phyloP scores from a whole-genome alignment of 1,140 invertebrate genomes.

The Drosophila sproati region DNA sequence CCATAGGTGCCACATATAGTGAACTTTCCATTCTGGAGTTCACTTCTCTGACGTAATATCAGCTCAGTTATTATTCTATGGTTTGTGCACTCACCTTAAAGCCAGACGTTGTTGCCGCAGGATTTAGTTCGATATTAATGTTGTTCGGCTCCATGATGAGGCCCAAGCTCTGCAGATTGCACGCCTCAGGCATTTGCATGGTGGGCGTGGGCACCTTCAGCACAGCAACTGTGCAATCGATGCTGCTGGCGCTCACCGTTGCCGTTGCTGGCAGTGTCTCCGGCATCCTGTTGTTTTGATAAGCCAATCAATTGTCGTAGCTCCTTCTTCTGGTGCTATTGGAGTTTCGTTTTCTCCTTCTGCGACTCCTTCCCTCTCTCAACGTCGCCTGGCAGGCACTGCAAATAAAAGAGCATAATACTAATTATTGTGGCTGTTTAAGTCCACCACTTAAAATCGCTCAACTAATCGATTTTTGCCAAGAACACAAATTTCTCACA shows the following conservation, averaged over 20 bases:
- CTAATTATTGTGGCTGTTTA: not conserved
- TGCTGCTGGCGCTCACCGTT: slow-evolving; percentile 69
- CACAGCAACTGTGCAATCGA: slow-evolving; percentile 73
- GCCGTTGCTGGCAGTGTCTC: slow-evolving; percentile 73
- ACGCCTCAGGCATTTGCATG: slow-evolving; percentile 68
- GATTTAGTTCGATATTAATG: slow-evolving; percentile 71
- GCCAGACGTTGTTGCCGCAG: slow-evolving; percentile 51
- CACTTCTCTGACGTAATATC: not conserved
- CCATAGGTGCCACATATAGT: no score
- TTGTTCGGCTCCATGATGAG: slow-evolving; percentile 77
- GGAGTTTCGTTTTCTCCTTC: slow-evolving; percentile 17
- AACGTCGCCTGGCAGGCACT: slow-evolving; percentile 20
- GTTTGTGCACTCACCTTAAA: slow-evolving; percentile 60
- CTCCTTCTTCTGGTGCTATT: not conserved
- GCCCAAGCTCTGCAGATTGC: slow-evolving; percentile 67
- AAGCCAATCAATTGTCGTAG: slow-evolving; percentile 2
- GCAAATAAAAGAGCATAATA: slow-evolving; percentile 5
- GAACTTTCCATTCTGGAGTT: not conserved
- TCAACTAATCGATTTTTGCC: not conserved
- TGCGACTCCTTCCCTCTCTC: slow-evolving; percentile 1
- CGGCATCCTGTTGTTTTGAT: slow-evolving; percentile 53
- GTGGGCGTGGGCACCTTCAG: slow-evolving; percentile 73
- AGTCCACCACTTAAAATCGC: no score
- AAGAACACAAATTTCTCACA: no score
- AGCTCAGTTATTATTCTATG: not conserved